Percentiles rank a stretch among this genome's conserved stretches.
Conservation (phyloP, 2,797 vertebrate genomes). For the Champsocephalus esox region DNA sequence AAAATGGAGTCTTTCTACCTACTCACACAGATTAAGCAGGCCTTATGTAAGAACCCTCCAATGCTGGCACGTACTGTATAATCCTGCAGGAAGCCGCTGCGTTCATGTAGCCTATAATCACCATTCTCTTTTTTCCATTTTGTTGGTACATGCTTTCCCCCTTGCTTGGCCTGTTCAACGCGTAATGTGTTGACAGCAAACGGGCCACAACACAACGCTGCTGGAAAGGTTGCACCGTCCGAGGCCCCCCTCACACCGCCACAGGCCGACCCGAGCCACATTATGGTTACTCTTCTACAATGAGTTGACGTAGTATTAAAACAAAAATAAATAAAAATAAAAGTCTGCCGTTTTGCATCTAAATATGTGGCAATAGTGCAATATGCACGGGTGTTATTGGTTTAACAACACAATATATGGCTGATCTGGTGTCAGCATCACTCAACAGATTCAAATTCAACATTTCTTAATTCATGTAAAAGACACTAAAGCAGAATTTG, state of each 20-base stretch:
- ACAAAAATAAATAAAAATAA: too few relatives aligned
- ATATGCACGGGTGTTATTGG: constrained; percentile 39
- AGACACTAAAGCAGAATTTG: not conserved
- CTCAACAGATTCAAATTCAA: not conserved
- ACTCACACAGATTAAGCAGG: constrained; percentile 67
- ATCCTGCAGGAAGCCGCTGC: constrained; percentile 65
- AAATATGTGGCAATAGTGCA: constrained; percentile 17
- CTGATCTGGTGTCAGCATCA: constrained; percentile 42
- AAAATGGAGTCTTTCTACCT: constrained; percentile 40
- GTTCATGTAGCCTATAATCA: constrained; percentile 61
- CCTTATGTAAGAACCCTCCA: constrained; percentile 70
- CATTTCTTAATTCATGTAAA: not conserved
- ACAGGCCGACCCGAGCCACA: constrained; percentile 27
- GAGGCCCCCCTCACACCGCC: constrained; percentile 46
- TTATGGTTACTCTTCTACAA: not conserved
- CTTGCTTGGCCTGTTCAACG: constrained; percentile 30
- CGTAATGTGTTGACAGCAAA: constrained; percentile 49
- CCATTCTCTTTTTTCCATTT: constrained; percentile 37
- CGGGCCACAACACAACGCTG: not conserved
- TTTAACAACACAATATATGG: constrained; percentile 17
- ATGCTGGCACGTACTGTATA: constrained; percentile 57
- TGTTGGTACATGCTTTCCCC: constrained; percentile 10
- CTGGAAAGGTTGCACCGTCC: constrained; percentile 41
- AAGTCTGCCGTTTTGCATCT: not conserved
- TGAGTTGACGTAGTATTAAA: not conserved